Base-by-base conservation (phyloP, 2,797 vertebrate genomes). In the Acrocephalus scirpaceus region DNA sequence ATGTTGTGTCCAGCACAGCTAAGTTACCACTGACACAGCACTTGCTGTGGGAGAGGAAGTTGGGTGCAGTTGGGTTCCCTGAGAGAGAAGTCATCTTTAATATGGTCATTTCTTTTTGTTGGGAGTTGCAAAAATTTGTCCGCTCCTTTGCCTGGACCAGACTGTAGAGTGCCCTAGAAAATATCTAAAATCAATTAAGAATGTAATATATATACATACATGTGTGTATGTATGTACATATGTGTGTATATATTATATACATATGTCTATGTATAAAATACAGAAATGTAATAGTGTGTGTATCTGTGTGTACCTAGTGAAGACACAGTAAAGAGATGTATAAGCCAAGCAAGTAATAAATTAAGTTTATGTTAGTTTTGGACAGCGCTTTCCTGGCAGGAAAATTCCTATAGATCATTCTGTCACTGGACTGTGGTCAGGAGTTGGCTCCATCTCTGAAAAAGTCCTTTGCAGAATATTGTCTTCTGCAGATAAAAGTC, bases 391-490 rank as follows among this genome's bases (percentile, higher is more conserved):
- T 62, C 53, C 74, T 65, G 34, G 64, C 34, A 75, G 11, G 22
- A 54, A 57, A 64, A 78, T 21, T 90, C 36, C 44, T 62, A 64
- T 78, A 32, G 22, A 80, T 95, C 88, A 75, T 56, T 71, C 65
- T 95, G 54, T 74, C 85, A 44, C 14, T 34, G 45, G 45, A 20
- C 11, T 44, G 25, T 18, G n/a, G 22, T 78, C 38, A 32, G 15
- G 38, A 81, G 23, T 36, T 91, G 57, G 73, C 88, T 36, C 7
- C 69, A 20, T 38, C 76, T 67, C 81, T 64, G 60, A 95, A 70
- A 47, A 94, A 91, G 77, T 75, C 94, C 16, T n/a, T 62, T 80
- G 32, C 22, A 88, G 66, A 88, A 66, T 65, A 65, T 60, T 91
- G 66, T 27, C 72, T 89, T 14, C 25, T 73, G 66, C 50, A 95